Percentiles rank a stretch among this genome's conserved stretches.
Conservation (phyloP, 2,888 invertebrate species). For the Lasioglossum leucozonium region DNA sequence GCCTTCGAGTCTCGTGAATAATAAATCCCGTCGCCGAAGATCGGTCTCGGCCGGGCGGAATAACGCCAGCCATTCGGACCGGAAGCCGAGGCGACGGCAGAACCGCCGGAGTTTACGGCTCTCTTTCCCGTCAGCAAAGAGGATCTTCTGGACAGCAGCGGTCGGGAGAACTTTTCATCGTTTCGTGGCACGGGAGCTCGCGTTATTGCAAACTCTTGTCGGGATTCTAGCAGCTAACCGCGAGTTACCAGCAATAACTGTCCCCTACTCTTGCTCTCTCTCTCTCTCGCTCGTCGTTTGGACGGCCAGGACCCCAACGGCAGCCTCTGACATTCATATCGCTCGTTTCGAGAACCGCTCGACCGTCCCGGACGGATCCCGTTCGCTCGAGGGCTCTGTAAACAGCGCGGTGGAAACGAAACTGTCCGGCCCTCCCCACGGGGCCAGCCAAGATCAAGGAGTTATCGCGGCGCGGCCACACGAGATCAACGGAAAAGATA, state of each 20-base stretch:
- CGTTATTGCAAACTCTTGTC: conserved; percentile 3
- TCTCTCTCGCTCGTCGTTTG: conserved; percentile 26
- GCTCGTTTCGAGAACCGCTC: conserved; percentile 72
- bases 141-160: background rate
- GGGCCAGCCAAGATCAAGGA: conserved; percentile 49
- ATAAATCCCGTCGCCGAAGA: conserved; percentile 8
- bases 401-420: conserved; percentile 76
- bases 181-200: background rate
- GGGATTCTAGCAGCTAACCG: background rate
- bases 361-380: conserved; percentile 49
- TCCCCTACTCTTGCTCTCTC: conserved; percentile 3
- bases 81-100: background rate
- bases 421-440: conserved; percentile 57
- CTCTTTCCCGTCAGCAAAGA: background rate
- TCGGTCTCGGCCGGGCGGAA: background rate
- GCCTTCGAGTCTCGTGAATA: conserved; percentile 10
- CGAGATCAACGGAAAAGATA: conserved; percentile 43
- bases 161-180: conserved; percentile 34
- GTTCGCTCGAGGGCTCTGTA: conserved; percentile 74
- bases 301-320: background rate
- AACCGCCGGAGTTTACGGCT: background rate
- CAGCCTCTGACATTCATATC: conserved; percentile 65
- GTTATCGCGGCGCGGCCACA: conserved; percentile 36
- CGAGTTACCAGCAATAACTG: conserved; percentile 47
- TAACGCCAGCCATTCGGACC: conserved; percentile 1